Base-by-base conservation (phyloP, 2,888 invertebrate species). In the Ophraella communa region DNA sequence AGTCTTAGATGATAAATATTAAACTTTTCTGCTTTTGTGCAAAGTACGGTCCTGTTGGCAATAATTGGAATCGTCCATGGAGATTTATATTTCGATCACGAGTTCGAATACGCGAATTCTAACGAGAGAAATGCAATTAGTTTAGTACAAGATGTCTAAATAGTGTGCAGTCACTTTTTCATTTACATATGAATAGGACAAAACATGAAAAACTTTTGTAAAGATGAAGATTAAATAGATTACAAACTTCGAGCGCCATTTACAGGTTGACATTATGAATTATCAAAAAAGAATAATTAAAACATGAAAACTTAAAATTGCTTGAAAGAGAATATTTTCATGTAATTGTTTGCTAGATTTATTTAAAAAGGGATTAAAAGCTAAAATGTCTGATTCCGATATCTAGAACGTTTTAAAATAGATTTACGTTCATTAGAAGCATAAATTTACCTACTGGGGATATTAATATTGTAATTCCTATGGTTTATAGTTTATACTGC, bases 21-120 rank as follows among this genome's bases (percentile, higher is more conserved):
- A n/a, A n/a, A n/a, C n/a, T n/a, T n/a, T n/a, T n/a, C n/a, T n/a
- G n/a, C n/a, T 30, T 30, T 3, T 1, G 10, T 30, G 8, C 1
- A 11, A 3, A 45, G 45, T 45, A 5, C 45, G 21, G 45, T n/a
- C 45, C 45, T 45, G 45, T 1, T 21, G 4, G 1, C 21, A 45
- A 45, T 45, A 8, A 20, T 45, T 21, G 1, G 11, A 21, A 45
- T 54, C 45, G 58, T 58, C 59, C 49, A 27, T 30, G 27, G 51
- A 52, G 64, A 69, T 69, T 66, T 62, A 66, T 67, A 72, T 72
- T 68, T 64, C 64, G 70, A 67, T 71, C 71, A 71, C 71, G 68
- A 65, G 45, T 56, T 35, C 55, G 60, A 70, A 69, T 68, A 67
- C 56, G 68, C 65, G 68, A 65, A 67, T 64, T 70, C 69, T 67